Evolutionary conservation across 2,888 invertebrate species (phyloP).

Genomic region (Yponomeuta cagnagella): DNA sequence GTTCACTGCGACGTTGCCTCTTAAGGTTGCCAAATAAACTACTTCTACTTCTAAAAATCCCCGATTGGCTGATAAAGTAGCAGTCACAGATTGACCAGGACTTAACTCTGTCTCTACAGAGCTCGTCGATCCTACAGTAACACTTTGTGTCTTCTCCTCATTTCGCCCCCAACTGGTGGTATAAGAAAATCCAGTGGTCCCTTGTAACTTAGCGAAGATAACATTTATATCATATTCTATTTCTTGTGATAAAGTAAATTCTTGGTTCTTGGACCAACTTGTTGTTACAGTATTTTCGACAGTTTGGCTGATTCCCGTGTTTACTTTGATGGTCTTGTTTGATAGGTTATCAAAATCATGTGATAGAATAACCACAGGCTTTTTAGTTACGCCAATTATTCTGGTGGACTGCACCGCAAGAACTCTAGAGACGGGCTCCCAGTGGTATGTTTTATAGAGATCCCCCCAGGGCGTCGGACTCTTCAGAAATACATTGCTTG

Average conservation of each 20-base stretch:
- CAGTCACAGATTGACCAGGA: constrained; percentile 48
- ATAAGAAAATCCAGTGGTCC: constrained; percentile 43
- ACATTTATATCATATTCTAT: constrained; percentile 50
- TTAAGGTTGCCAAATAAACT: constrained; percentile 36
- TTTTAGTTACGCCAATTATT: constrained; percentile 31
- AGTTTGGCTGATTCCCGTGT: constrained; percentile 49
- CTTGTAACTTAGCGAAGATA: constrained; percentile 40
- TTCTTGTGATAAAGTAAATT: constrained; percentile 42
- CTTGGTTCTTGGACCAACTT: constrained; percentile 42
- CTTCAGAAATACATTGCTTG: constrained; percentile 39
- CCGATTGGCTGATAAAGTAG: constrained; percentile 45
- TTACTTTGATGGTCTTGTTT: constrained; percentile 50
- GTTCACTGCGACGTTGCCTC: constrained; percentile 53
- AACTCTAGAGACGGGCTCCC: constrained; percentile 46
- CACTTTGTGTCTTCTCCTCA: constrained; percentile 46
- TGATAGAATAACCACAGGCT: constrained; percentile 37
- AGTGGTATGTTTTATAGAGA: constrained; percentile 45
- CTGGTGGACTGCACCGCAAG: constrained; percentile 39
- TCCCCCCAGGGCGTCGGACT: constrained; percentile 63
- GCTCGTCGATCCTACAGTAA: constrained; percentile 45
- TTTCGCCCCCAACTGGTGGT: constrained; percentile 46
- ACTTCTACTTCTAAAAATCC: constrained; percentile 49
- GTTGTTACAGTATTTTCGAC: constrained; percentile 53
- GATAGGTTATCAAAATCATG: constrained; percentile 52
- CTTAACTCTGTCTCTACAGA: constrained; percentile 48